Base-by-base conservation (phyloP, 2,888 invertebrate species). In the Deilephila porcellus region DNA sequence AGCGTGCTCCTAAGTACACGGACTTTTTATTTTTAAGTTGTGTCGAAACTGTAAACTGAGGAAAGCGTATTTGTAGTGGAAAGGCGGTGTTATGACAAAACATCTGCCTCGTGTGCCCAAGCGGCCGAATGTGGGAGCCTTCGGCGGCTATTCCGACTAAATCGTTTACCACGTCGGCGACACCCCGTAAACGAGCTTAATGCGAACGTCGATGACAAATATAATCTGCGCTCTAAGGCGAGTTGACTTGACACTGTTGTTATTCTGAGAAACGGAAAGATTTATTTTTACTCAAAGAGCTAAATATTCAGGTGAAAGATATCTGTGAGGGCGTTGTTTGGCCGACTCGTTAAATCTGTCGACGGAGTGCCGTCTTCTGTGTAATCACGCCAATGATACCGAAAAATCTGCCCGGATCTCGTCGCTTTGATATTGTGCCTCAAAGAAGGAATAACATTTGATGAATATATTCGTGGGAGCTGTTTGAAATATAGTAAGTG, bases 281-380 rank as follows among this genome's bases (percentile, higher is more conserved):
- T 92, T 93, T 94, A 93, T 93, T 93, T 94, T 93, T 92, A 92
- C 89, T 90, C 92, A 91, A 93, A 93, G 92, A 91, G 90, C 93
- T 93, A 92, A 93, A 93, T 92, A 92, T 90, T 93, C 93, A 93
- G 93, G 94, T 94, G 93, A 93, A 92, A 93, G 92, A 93, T 93
- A 86, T 93, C 93, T 89, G 90, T 90, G 91, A 90, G 87, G 84
- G 87, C 85, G 91, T 88, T 91, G 92, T 91, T 91, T 90, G 87
- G 86, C 81, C 81, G 86, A 80, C 87, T 87, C 92, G 87, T 91
- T 93, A 93, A 90, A 93, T 93, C 93, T 92, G 88, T 94, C 93
- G 87, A 80, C 93, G 74, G 83, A 76, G 80, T 72, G 79, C 82
- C 85, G 84, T 84, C 86, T 88, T 88, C 90, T 86, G 85, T 89